Percentiles rank a stretch among this genome's conserved stretches.
Conservation (phyloP, 2,113 vertebrate species). For the Cromileptes altivelis region DNA sequence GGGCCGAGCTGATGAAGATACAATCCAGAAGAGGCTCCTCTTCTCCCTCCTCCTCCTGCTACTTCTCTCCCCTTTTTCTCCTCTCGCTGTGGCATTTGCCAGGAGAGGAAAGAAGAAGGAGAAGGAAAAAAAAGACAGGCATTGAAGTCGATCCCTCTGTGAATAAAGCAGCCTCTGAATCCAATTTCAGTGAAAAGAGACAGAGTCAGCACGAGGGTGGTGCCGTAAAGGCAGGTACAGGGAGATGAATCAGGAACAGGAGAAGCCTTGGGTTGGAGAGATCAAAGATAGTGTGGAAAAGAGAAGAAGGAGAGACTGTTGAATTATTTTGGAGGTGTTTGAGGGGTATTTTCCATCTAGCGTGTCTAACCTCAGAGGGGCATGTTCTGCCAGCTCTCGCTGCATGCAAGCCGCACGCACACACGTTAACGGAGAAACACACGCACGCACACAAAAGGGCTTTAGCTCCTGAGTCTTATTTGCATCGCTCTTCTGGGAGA, state of each 20-base stretch:
- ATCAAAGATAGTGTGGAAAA: constrained; percentile 68
- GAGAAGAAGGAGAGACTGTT: constrained; percentile 47
- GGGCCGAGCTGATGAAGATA: constrained; percentile 36
- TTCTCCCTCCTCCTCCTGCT: not conserved
- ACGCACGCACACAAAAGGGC: constrained; percentile 26
- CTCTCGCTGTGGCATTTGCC: constrained; percentile 38
- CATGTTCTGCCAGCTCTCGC: constrained; percentile 59
- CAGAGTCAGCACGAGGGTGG: constrained; percentile 59
- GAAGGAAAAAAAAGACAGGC: not conserved
- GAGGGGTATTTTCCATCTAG: constrained; percentile 66
- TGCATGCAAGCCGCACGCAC: constrained; percentile 35
- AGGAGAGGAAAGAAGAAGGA: constrained; percentile 21
- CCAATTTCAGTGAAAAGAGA: constrained; percentile 63
- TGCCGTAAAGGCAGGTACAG: constrained; percentile 45
- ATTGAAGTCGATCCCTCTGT: constrained; percentile 60
- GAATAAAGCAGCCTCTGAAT: constrained; percentile 65
- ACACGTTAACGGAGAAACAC: constrained; percentile 17
- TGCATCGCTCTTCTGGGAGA: constrained; percentile 48
- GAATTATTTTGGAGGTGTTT: constrained; percentile 71
- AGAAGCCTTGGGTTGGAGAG: constrained; percentile 53
- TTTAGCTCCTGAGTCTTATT: constrained; percentile 40
- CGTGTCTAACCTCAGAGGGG: constrained; percentile 63
- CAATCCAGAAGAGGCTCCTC: constrained; percentile 16
- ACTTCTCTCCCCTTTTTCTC: not conserved
- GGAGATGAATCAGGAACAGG: constrained; percentile 56